Conservation (phyloP, 1,140 invertebrate species). For the Achroia grisella region DNA sequence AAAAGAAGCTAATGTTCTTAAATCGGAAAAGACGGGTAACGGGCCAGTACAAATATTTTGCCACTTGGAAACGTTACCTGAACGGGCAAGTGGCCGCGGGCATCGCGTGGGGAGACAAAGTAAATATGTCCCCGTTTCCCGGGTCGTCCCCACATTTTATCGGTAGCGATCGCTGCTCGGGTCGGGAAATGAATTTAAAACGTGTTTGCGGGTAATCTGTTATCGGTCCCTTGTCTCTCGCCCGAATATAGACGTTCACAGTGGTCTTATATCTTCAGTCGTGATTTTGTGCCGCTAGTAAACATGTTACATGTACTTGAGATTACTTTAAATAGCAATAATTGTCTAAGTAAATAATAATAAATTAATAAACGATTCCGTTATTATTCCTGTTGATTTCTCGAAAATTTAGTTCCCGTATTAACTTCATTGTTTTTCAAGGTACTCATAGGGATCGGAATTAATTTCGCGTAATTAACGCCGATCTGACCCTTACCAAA, state of each 20-base stretch:
- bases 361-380: not conserved
- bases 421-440: not conserved
- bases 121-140: conserved; percentile 70
- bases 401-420: not conserved
- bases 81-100: conserved; percentile 60
- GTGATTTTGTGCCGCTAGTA: conserved; percentile 36
- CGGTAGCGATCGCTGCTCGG: conserved; percentile 66
- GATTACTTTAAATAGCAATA: too few relatives aligned
- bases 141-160: conserved; percentile 68
- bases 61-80: conserved; percentile 65
- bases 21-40: conserved; percentile 56
- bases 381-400: not conserved
- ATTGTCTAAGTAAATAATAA: too few relatives aligned
- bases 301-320: too few relatives aligned
- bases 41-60: conserved; percentile 65
- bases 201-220: conserved; percentile 73
- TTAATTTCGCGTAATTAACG: conserved; percentile 15
- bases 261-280: conserved; percentile 37
- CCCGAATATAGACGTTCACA: conserved; percentile 66
- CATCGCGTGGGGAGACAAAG: conserved; percentile 58
- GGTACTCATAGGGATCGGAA: conserved; percentile 4
- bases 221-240: conserved; percentile 71
- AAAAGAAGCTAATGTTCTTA: conserved; percentile 46
- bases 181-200: conserved; percentile 74
- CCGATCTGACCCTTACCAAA: conserved; percentile 8